A percentile compares a stretch with the other conserved stretches of the same genome.
Evolutionary conservation across 2,888 invertebrate species (phyloP).

Genomic region (Metacarcinus magister): DNA sequence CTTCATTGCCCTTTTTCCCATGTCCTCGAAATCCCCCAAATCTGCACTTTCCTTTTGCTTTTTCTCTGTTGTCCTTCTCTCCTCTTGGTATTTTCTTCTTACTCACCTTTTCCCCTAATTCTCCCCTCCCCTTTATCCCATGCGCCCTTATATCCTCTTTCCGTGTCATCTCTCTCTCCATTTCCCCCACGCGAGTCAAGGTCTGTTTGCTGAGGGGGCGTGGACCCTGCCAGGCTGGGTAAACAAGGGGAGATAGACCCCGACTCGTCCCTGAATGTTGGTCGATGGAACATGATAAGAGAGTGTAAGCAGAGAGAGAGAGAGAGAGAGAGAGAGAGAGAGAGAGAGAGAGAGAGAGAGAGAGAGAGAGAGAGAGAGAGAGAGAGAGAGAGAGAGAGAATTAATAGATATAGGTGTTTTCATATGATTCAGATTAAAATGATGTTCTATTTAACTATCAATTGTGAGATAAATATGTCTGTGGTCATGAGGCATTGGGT

Average conservation of each 20-base stretch:
- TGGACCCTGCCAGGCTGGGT: background rate
- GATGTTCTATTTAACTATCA: no score
- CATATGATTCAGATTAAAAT: no score
- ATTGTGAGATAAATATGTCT: no score
- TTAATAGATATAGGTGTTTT: background rate
- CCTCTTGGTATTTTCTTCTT: background rate
- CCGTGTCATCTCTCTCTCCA: background rate
- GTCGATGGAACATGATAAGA: conserved; percentile 32
- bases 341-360: background rate
- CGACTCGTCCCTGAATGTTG: background rate
- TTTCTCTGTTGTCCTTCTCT: background rate
- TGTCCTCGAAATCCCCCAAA: background rate
- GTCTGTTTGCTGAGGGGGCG: background rate
- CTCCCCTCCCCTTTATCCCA: background rate
- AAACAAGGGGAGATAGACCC: background rate
- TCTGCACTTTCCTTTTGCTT: background rate
- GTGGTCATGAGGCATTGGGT: no score
- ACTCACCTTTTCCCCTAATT: background rate
- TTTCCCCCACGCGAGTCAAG: conserved; percentile 28
- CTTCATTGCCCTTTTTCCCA: background rate
- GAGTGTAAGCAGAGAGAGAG: background rate
- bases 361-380: background rate
- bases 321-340: background rate
- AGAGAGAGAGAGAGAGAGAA: conserved; percentile 4
- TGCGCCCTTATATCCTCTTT: background rate